Conservation (phyloP, 2,888 invertebrate species). For the Acrobeloides nanus region DNA sequence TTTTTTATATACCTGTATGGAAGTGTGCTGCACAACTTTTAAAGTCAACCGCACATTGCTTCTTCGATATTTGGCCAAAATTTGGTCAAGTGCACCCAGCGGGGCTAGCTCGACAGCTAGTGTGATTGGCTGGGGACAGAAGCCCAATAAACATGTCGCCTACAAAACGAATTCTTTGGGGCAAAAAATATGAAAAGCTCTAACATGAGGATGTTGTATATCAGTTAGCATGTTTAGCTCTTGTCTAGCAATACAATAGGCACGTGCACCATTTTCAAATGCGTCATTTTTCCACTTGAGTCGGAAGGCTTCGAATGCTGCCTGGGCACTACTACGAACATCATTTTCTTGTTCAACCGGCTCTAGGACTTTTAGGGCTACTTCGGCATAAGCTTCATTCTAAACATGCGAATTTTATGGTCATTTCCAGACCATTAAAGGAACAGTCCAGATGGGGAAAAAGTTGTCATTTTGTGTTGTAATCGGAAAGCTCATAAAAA, state of each 20-base stretch:
- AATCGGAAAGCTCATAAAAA: too few relatives aligned
- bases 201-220: constrained; percentile 81
- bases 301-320: constrained; percentile 16
- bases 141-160: constrained; percentile 58
- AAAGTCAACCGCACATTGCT: constrained; percentile 75
- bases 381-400: constrained; percentile 57
- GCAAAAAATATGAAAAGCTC: constrained; percentile 66
- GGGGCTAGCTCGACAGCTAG: constrained; percentile 84
- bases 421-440: neutral
- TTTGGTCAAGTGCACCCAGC: constrained; percentile 76
- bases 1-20: constrained; percentile 65
- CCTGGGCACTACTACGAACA: too few relatives aligned
- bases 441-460: too few relatives aligned
- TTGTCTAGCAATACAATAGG: constrained; percentile 89
- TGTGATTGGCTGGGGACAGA: constrained; percentile 79
- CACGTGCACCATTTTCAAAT: constrained; percentile 70
- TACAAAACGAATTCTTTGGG: constrained; percentile 11
- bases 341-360: constrained; percentile 69
- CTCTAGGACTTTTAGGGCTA: constrained; percentile 90
- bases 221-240: constrained; percentile 72
- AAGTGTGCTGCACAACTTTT: constrained; percentile 73
- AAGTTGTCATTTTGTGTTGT: too few relatives aligned
- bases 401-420: constrained; percentile 3
- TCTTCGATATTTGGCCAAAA: constrained; percentile 74
- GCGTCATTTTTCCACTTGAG: constrained; percentile 89